Base-by-base conservation (phyloP, 2,888 invertebrate genomes). In the Belgica antarctica region DNA sequence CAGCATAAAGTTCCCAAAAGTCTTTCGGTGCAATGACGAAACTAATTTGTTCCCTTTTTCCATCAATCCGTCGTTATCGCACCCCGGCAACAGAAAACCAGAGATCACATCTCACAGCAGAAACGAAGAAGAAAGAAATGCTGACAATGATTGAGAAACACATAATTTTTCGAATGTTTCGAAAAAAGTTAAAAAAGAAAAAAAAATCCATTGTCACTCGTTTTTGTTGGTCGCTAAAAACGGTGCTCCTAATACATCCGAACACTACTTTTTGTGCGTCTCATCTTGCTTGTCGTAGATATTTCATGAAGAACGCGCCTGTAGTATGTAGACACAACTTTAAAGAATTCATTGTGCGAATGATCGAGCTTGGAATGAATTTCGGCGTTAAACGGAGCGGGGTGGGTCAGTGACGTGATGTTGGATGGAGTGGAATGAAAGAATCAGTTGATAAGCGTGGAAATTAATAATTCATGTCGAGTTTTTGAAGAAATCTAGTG, bases 141-240 rank as follows among this genome's bases (percentile, higher is more conserved):
- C 22, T 52, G 52, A 52, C 52, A 52, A 52, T 52, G 52, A 52
- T 17, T 52, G 52, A 12, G 52, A 52, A 52, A 52, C 52, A 52
- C 22, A 52, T 52, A 17, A 19, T 17, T 52, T 52, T 52, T 41
- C 15, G 41, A 41, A 15, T 41, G n/a, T 41, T 10, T 41, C 8
- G 3, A 41, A 41, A 41, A 41, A 3, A 41, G 41, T 15, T 41
- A 22, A 17, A 52, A 22, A 52, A 17, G 22, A 52, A 52, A 22
- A 52, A 52, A 22, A 52, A 52, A 52, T 52, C 52, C 52, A 52
- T 52, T 52, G 52, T 52, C 52, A 52, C 22, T 52, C 12, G 7
- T 17, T 52, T 52, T 52, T 52, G 17, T 17, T 52, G 19, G 22
- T 22, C 52, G 52, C 52, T 52, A 52, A 17, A 52, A 52, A 19